Percentiles rank a stretch among this genome's conserved stretches.
Evolutionary conservation across 2,113 vertebrate species (phyloP).

Genomic region (Apistogramma diplotaenia): DNA sequence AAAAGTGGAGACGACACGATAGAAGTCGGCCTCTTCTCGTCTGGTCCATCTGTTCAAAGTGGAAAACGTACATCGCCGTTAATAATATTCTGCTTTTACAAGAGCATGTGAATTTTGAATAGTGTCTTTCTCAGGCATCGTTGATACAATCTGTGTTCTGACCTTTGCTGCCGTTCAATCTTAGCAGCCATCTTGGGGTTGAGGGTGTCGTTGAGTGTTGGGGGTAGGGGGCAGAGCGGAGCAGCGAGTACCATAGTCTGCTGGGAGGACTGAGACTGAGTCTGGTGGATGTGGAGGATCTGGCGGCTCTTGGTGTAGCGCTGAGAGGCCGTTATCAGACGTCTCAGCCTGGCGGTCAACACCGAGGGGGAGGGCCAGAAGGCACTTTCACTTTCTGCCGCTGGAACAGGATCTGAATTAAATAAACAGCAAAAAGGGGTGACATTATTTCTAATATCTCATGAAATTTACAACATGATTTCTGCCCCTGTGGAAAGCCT

Average conservation of each 20-base stretch:
- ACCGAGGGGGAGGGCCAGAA: conserved; percentile 95
- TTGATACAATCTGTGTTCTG: not conserved
- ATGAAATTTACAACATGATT: not conserved
- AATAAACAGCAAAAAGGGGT: not conserved
- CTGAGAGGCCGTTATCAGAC: conserved; percentile 95
- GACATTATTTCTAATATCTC: not conserved
- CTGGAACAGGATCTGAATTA: conserved; percentile 79
- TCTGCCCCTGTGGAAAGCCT: not conserved
- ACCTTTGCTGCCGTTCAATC: conserved; percentile 98
- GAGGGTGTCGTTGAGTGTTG: conserved; percentile 82
- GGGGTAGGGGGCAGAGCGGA: conserved; percentile 81
- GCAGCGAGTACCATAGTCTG: conserved; percentile 73
- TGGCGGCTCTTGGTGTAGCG: conserved; percentile 93
- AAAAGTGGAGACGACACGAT: conserved; percentile 96
- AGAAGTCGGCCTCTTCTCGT: conserved; percentile 98
- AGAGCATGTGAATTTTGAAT: not conserved
- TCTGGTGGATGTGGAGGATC: conserved; percentile 87
- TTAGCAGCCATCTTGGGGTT: conserved; percentile 98
- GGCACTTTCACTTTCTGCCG: conserved; percentile 82
- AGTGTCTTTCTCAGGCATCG: not conserved
- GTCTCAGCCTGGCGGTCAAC: conserved; percentile 91
- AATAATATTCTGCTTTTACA: not conserved
- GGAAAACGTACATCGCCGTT: not conserved
- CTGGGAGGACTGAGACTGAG: conserved; percentile 74
- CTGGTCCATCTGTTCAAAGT: conserved; percentile 87